These are phyloP conservation scores for Gambusia yucatana DNA, from an alignment of 2,797 vertebrate genomes.

Conservation along the genomic window DNA sequence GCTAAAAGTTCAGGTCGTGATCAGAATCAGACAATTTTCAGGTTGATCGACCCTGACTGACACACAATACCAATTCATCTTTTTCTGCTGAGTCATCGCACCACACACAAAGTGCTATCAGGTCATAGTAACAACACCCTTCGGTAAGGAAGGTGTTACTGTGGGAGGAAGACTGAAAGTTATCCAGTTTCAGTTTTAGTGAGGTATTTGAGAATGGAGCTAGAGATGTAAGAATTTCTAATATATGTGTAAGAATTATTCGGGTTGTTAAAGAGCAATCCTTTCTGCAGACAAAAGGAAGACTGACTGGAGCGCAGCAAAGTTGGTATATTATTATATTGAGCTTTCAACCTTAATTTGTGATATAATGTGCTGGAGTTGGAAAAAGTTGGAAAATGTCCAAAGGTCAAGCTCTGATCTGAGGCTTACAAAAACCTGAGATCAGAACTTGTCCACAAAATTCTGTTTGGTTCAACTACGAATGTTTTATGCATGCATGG, in stretches of 20 bases:
- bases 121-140: not conserved
- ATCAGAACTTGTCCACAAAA: not conserved
- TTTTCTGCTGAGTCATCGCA: not conserved
- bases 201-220: not conserved
- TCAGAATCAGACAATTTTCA: not conserved
- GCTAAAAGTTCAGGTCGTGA: not conserved
- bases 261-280: not conserved
- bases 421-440: not conserved
- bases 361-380: not conserved
- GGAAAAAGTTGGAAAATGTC: not conserved
- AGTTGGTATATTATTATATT: not conserved
- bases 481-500: not conserved
- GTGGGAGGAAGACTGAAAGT: not conserved
- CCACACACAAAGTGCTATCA: not conserved
- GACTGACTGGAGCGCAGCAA: not conserved
- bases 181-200: not conserved
- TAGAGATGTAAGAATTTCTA: not conserved
- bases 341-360: not conserved
- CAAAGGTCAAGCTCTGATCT: not conserved
- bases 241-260: not conserved
- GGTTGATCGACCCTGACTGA: not conserved
- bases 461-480: not conserved
- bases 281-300: not conserved
- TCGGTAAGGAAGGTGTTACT: not conserved
- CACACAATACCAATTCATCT: not conserved